Conservation (phyloP, 1,140 invertebrate genomes). For the Drosophila willistoni region DNA sequence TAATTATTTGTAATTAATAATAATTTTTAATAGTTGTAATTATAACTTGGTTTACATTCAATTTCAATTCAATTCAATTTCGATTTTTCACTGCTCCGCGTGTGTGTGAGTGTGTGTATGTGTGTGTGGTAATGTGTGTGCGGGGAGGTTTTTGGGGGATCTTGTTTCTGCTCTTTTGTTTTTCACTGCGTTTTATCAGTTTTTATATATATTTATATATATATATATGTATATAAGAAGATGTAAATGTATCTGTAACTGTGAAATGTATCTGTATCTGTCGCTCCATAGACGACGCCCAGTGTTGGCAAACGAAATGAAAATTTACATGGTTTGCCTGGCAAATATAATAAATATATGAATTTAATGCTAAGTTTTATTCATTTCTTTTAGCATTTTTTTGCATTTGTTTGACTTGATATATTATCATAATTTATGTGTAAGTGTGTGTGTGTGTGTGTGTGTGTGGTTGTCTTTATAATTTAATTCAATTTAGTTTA, state of each 20-base stretch:
- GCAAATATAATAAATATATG: conserved; percentile 52
- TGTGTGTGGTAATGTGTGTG: neutral
- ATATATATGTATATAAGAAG: neutral
- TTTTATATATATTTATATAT: neutral
- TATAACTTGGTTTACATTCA: conserved; percentile 73
- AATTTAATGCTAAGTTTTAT: conserved; percentile 57
- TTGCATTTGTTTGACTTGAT: conserved; percentile 27
- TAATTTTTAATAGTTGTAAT: conserved; percentile 71
- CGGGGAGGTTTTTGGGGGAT: neutral
- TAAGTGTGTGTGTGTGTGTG: conserved; percentile 27
- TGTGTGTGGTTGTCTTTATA: conserved; percentile 11
- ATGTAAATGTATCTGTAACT: conserved; percentile 2
- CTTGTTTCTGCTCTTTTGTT: neutral
- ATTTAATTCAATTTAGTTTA: conserved; percentile 7
- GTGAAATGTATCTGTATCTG: conserved; percentile 26
- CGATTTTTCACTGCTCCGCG: conserved; percentile 35
- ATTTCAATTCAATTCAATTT: conserved; percentile 39
- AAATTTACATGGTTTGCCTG: conserved; percentile 65
- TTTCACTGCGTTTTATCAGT: neutral
- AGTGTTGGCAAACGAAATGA: conserved; percentile 70
- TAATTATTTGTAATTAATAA: conserved; percentile 80
- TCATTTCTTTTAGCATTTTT: conserved; percentile 30
- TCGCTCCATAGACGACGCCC: conserved; percentile 61
- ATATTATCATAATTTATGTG: conserved; percentile 35
- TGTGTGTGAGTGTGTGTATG: conserved; percentile 24